phyloP scores from a whole-genome alignment of 2,797 vertebrate genomes.

The Oryzias dopingdopingensis region DNA sequence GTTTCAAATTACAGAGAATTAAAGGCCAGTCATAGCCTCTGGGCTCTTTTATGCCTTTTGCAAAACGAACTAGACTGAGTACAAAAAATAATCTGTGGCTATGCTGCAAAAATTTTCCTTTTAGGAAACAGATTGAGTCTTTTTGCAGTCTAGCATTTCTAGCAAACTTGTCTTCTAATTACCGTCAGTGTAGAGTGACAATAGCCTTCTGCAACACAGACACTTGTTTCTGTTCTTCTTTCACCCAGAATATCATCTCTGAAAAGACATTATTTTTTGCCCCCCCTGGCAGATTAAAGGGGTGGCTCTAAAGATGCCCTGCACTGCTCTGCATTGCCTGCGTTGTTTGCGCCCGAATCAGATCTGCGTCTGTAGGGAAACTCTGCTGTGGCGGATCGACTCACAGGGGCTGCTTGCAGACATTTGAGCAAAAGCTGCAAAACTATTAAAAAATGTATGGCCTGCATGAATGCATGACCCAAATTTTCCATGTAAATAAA shows the following conservation, averaged over 20 bases:
- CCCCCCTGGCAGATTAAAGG: conserved; percentile 25
- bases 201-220: conserved; percentile 6
- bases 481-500: conserved; percentile 78
- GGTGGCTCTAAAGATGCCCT: conserved; percentile 8
- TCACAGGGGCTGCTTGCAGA: conserved; percentile 57
- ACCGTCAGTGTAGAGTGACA: not conserved
- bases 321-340: conserved; percentile 22
- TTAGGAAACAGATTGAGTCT: conserved; percentile 3
- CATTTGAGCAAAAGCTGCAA: conserved; percentile 71
- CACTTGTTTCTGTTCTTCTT: conserved; percentile 18
- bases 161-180: not conserved
- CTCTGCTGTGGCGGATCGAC: conserved; percentile 43
- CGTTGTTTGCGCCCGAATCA: conserved; percentile 48
- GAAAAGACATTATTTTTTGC: conserved; percentile 24
- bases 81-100: conserved; percentile 23
- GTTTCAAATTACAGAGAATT: conserved; percentile 8
- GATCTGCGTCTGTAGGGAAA: conserved; percentile 36
- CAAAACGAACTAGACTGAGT: conserved; percentile 38
- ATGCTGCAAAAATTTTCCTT: conserved; percentile 9
- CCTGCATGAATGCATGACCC: conserved; percentile 77
- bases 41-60: conserved; percentile 31
- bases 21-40: conserved; percentile 52
- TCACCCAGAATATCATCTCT: conserved; percentile 21
- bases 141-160: not conserved
- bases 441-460: conserved; percentile 78